Base-by-base conservation (phyloP, 2,888 invertebrate species). In the Resseliella maxima region DNA sequence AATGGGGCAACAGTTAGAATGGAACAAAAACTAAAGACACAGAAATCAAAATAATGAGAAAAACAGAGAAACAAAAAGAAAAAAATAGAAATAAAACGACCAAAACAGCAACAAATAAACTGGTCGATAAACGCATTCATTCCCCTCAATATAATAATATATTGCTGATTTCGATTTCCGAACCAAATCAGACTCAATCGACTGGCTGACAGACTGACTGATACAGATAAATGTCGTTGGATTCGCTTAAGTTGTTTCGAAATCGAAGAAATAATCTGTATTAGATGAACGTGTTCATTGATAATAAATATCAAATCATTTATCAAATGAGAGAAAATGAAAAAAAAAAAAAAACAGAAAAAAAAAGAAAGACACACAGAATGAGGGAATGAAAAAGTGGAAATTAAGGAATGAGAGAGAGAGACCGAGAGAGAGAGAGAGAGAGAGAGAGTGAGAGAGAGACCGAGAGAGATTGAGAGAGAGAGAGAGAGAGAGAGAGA, bases 211-310 rank as follows among this genome's bases (percentile, higher is more conserved):
- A 8, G 59, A 59, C 12, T 59, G 59, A 59, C 24, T 15, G 59
- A 59, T 59, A 24, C 59, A 59, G 59, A 59, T 59, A 59, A 50
- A 50, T 50, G 18, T 50, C 46, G 12, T 18, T 50, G 46, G 46
- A 50, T 18, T 50, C 46, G 18, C 18, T 50, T 50, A 50, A 50
- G 18, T 50, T 50, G 2, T 8, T 50, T 50, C 18, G 46, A 59
- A 50, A 59, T 24, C 72, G 72, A 2, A 72, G 59, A 24, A 59
- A 72, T 12, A 72, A 31, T 31, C 72, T 3, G 31, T 31, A 31
- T 31, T 72, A 72, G 72, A 72, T 35, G 35, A 72, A 72, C 72
- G 72, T 72, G 72, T 72, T 72, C 31, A 72, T 72, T 72, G 72
- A 72, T 72, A 72, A 72, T 72, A 72, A 72, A 72, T 31, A 35